Base-by-base conservation (phyloP, 2,888 invertebrate genomes). In the Ophraella communa region DNA sequence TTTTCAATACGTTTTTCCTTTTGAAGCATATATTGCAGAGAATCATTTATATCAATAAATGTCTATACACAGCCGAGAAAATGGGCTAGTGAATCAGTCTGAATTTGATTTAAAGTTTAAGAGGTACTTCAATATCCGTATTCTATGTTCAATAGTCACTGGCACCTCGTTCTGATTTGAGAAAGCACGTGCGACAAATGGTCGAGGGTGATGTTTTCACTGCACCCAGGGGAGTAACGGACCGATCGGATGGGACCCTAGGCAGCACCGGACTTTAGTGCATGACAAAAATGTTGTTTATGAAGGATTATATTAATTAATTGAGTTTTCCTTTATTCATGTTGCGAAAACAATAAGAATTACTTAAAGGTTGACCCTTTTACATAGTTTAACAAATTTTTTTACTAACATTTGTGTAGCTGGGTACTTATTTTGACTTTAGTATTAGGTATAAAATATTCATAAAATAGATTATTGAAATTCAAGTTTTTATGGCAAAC, bases 71-170 rank as follows among this genome's bases (percentile, higher is more conserved):
- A 65, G 72, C 71, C 68, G 64, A 71, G 55, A 49, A 76, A 74
- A 74, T 73, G 72, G 71, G 65, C 55, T 68, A 69, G 74, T 77
- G 77, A 76, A 78, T 77, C 78, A 76, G 73, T 71, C 74, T 66
- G 76, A 76, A 78, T 79, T 78, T 78, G 78, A 80, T 79, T 77
- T 78, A 77, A 77, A 79, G 76, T 74, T 75, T 75, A 76, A 77
- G 77, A 77, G 79, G 77, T 78, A 77, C 79, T 80, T 78, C 80
- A 80, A 80, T 80, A 80, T 78, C 78, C 78, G 75, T 75, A 76
- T 63, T 62, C 62, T 42, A 67, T 67, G 72, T 70, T 70, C 76
- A 76, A 76, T 76, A 78, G 75, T 76, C 76, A 73, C 70, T 73
- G 44, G 73, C 71, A 27, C 35, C 17, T 52, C 51, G 51, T 64